Base-by-base conservation (phyloP, 53 echinoderm and acorn worm species). In the Luidia sarsii region DNA sequence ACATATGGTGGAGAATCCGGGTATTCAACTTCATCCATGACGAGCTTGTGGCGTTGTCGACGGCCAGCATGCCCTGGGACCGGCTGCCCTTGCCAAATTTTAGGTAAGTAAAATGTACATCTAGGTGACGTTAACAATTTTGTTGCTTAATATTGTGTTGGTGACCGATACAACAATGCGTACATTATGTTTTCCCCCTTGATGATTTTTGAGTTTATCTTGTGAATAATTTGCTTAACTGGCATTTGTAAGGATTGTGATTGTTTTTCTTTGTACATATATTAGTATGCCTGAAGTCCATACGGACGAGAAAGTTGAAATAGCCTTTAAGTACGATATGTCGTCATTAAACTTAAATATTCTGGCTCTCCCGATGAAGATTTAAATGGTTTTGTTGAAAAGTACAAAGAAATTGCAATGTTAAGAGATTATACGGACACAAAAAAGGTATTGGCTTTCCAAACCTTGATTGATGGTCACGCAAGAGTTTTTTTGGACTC, bases 1-100 rank as follows among this genome's bases (percentile, higher is more conserved):
- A 70, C 54, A 56, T 36, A 55, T 55, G 72, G 72, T 72, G 72
- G 72, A 72, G 55, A 39, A 72, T 72, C 72, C 37, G 72, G 48
- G 49, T 41, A 7, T 11, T 41, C 41, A 41, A 1, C 21, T 32
- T 18, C 51, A 23, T 32, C 19, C 4, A 9, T 33, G 8, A 33
- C 21, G 7, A 41, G n/a, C n/a, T 20, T n/a, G 14, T 33, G 35
- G 70, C 33, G 22, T 71, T 48, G 72, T 36, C 35, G 72, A 55
- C 72, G 56, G 72, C 23, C 72, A 7, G 55, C 72, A 31, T n/a
- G n/a, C 72, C 38, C 21, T 33, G 11, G 33, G 38, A 53, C 72
- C 72, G 37, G 56, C 72, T 71, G 37, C 38, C 54, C 72, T 71
- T 71, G 72, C 72, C 72, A 54, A 22, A 70, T n/a, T 45, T 52